Base-by-base conservation (phyloP, 2,113 vertebrate species). In the Solea solea region DNA sequence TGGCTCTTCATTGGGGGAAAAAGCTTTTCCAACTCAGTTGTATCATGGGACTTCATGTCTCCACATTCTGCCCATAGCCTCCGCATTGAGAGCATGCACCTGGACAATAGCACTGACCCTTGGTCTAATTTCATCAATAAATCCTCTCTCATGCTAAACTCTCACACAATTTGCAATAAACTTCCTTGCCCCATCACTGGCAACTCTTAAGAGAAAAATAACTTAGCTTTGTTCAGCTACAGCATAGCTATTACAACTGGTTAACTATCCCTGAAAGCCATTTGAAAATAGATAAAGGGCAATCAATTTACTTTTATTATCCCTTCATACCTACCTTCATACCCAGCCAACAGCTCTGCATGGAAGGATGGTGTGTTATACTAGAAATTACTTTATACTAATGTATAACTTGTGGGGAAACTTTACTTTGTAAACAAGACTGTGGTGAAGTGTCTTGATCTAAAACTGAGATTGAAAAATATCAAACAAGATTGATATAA, bases 181-280 rank as follows among this genome's bases (percentile, higher is more conserved):
- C 1, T 28, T 48, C 28, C 44, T 34, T 61, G 42, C 16, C 11
- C 12, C 14, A 12, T 14, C 58, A 46, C 21, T 9, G 41, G 7
- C 16, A 12, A 25, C 12, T 4, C 21, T 15, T 27, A 7, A 42
- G 15, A 16, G 39, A 10, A 44, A 60, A 45, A 60, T 60, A 44
- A 58, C 56, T 21, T 42, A 8, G 9, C 21, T 46, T 61, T 46
- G 21, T 46, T 46, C 42, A 27, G 57, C 10, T 44, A 25, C 10
- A n/a, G 13, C 1, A 8, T 14, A 46, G 21, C 58, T 45, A 61
- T 61, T 45, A 61, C 58, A 46, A 28, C 42, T 9, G 15, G 41
- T 61, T 61, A 61, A 61, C 58, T 46, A 28, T 61, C 58, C 44
- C 58, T 46, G 11, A 13, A 28, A 58, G 12, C 21, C 42, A 61